Evolutionary conservation across 2,113 vertebrate genomes (phyloP).

Genomic region (Hirundichthys speculiger): DNA sequence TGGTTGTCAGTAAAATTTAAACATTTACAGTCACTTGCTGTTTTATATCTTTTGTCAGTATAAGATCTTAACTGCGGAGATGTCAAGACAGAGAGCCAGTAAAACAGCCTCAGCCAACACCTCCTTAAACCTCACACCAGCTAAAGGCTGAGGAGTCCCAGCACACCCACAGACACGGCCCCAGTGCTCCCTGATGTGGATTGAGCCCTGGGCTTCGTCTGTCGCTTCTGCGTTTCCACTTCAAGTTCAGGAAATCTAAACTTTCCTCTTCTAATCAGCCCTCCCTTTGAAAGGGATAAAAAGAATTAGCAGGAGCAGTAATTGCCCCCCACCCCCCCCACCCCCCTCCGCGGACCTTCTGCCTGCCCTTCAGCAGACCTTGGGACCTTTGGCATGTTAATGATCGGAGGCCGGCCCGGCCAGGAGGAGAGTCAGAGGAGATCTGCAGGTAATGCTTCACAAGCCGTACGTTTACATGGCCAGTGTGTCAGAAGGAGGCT

Average conservation of each 20-base stretch:
- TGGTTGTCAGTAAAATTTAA: too few species aligned
- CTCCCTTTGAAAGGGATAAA: slow-evolving; percentile 79
- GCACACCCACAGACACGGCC: slow-evolving; percentile 24
- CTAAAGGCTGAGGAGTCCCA: too few species aligned
- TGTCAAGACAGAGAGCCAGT: too few species aligned
- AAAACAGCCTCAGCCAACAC: too few species aligned
- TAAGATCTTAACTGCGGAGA: too few species aligned
- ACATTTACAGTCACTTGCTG: too few species aligned
- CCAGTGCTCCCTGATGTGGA: slow-evolving; percentile 74
- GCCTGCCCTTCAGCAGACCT: slow-evolving; percentile 58
- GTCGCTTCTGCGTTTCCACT: slow-evolving; percentile 82
- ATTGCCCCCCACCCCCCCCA: slow-evolving; percentile 58
- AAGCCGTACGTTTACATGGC: too few species aligned
- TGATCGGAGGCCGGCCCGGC: slow-evolving; percentile 21
- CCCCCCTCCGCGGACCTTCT: slow-evolving; percentile 33
- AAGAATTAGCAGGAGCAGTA: slow-evolving; percentile 78
- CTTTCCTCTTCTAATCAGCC: slow-evolving; percentile 82
- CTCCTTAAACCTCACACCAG: too few species aligned
- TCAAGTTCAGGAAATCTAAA: slow-evolving; percentile 88
- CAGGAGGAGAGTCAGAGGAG: too few species aligned
- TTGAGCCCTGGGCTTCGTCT: slow-evolving; percentile 79
- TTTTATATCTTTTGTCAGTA: too few species aligned
- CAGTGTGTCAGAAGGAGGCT: too few species aligned
- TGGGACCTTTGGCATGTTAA: slow-evolving; percentile 81
- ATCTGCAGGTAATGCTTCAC: too few species aligned